phyloP scores from a whole-genome alignment of 2,113 vertebrate genomes.

The Cavia aperea region DNA sequence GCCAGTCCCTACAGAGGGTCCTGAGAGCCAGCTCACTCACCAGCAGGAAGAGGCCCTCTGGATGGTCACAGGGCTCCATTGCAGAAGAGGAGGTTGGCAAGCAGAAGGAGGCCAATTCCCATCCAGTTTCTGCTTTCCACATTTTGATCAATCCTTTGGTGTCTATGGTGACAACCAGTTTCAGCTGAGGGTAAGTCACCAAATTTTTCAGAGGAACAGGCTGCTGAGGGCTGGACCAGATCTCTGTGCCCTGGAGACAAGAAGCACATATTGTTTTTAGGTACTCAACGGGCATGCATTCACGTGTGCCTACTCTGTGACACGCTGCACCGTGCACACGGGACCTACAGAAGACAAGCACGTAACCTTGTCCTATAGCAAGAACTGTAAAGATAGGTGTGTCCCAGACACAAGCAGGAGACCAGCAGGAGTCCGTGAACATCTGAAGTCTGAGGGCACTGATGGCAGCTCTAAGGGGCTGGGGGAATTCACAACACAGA shows the following conservation, averaged over 20 bases:
- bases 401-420: background rate
- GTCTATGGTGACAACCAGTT: slow-evolving; percentile 73
- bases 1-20: background rate
- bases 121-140: slow-evolving; percentile 74
- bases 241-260: slow-evolving; percentile 69
- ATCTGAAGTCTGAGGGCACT: too few species aligned
- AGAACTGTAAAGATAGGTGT: background rate
- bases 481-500: too few species aligned
- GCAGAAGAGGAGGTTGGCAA: slow-evolving; percentile 51
- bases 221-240: slow-evolving; percentile 77
- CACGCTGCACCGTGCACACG: background rate
- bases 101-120: slow-evolving; percentile 70
- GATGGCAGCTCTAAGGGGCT: background rate
- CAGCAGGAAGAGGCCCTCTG: slow-evolving; percentile 69
- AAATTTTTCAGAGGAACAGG: slow-evolving; percentile 71
- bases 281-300: background rate
- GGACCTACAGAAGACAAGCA: accelerated
- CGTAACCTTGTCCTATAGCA: background rate
- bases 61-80: slow-evolving; percentile 67
- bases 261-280: background rate
- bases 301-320: background rate
- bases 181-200: slow-evolving; percentile 60
- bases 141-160: slow-evolving; percentile 65
- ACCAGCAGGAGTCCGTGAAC: accelerated
- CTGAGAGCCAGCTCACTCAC: slow-evolving; percentile 61